Evolutionary conservation across 2,797 vertebrate genomes (phyloP).

Genomic region (Falco naumanni): DNA sequence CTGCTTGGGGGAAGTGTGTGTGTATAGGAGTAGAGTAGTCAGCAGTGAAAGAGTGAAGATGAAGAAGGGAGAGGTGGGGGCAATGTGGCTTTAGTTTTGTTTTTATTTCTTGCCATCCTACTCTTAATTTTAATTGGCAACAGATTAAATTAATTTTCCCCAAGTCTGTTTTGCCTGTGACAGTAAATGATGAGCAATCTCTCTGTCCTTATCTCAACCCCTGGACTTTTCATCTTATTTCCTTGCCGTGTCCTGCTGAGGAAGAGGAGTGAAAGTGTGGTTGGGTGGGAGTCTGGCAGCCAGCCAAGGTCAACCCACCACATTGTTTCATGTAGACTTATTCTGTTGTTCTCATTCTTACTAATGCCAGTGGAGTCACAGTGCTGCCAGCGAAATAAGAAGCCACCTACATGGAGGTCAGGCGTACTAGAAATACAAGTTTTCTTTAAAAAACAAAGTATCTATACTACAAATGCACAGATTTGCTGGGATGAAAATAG

Average conservation of each 20-base stretch:
- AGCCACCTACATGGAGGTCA: background rate
- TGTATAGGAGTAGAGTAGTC: background rate
- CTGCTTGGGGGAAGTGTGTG: accelerated
- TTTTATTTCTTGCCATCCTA: too few species aligned
- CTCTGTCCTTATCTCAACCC: background rate
- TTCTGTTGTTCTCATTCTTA: background rate
- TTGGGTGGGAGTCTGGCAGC: background rate
- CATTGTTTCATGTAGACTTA: background rate
- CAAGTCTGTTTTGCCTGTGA: too few species aligned
- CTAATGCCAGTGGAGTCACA: background rate
- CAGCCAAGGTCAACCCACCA: background rate
- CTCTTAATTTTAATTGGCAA: too few species aligned
- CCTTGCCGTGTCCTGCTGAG: background rate
- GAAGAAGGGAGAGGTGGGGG: background rate
- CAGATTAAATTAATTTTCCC: too few species aligned
- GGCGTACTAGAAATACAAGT: background rate
- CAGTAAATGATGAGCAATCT: too few species aligned
- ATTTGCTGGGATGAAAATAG: background rate
- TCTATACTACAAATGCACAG: background rate
- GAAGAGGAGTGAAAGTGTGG: background rate
- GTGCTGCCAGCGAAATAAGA: background rate
- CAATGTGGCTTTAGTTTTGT: background rate
- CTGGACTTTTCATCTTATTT: background rate
- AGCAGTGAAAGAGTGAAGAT: background rate
- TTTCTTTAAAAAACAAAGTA: background rate